These are phyloP conservation scores for Cylindroiulus punctatus DNA, from an alignment of 2,888 invertebrate species.

Conservation along the genomic window DNA sequence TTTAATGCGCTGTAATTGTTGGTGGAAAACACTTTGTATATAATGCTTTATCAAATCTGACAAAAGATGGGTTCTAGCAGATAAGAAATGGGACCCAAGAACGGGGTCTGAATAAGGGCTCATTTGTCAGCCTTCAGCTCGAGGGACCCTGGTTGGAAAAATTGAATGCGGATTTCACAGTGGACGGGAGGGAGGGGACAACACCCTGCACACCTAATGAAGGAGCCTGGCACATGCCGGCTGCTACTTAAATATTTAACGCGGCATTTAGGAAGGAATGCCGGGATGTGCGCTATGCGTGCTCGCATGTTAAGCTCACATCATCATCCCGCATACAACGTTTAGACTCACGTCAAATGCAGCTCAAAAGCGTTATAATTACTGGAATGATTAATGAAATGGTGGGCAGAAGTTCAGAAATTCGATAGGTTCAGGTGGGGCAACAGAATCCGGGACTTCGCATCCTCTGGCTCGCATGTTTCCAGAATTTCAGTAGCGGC, in stretches of 20 bases:
- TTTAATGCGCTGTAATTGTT: constrained; percentile 45
- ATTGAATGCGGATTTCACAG: not conserved
- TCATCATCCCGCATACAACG: not conserved
- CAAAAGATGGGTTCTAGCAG: constrained; percentile 37
- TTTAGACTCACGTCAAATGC: constrained; percentile 36
- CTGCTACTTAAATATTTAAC: constrained; percentile 41
- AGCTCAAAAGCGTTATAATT: constrained; percentile 10
- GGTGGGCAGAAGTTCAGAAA: not conserved
- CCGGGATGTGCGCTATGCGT: constrained; percentile 16
- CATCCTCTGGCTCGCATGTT: not conserved
- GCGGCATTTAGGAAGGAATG: constrained; percentile 8
- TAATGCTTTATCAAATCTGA: constrained; percentile 44
- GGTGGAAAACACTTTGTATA: constrained; percentile 47
- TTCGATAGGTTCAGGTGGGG: not conserved
- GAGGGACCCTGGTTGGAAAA: not conserved
- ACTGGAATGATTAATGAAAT: constrained; percentile 33
- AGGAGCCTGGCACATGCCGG: constrained; percentile 23
- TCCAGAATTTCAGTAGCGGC: no score
- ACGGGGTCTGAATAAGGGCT: constrained; percentile 44
- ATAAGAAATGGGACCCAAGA: constrained; percentile 45
- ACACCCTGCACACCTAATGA: constrained; percentile 27
- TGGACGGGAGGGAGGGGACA: constrained; percentile 29
- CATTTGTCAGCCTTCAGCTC: constrained; percentile 19
- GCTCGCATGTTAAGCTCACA: constrained; percentile 31
- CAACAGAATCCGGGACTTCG: not conserved